Conservation (phyloP, 2,888 invertebrate genomes). For the Campaea margaritaria region DNA sequence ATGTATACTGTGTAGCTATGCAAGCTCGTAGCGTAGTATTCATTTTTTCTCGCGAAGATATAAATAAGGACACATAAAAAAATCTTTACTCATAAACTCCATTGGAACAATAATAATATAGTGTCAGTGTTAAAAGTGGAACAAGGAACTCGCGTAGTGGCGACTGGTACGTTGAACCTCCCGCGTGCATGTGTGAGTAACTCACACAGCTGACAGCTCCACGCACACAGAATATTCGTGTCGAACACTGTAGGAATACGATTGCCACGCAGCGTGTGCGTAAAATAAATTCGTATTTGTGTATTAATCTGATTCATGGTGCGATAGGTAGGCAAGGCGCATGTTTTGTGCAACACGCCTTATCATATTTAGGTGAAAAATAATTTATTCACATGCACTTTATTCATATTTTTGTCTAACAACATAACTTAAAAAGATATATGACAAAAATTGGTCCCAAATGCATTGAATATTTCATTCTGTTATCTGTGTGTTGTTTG, state of each 20-base stretch:
- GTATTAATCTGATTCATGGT: constrained; percentile 75
- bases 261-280: constrained; percentile 45
- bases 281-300: constrained; percentile 57
- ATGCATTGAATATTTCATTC: no score
- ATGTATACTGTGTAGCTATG: neutral
- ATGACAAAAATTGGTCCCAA: no score
- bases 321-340: constrained; percentile 58
- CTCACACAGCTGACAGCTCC: constrained; percentile 49
- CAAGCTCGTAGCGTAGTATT: no score
- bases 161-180: constrained; percentile 83
- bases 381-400: constrained; percentile 23
- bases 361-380: constrained; percentile 37
- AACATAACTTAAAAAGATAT: no score
- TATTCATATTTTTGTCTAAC: neutral
- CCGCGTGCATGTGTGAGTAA: constrained; percentile 58
- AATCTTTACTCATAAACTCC: constrained; percentile 71
- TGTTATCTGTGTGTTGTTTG: no score
- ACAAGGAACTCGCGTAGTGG: constrained; percentile 84
- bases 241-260: constrained; percentile 30
- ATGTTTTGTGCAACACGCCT: constrained; percentile 48
- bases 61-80: constrained; percentile 57
- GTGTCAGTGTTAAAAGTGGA: constrained; percentile 83
- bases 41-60: constrained; percentile 31
- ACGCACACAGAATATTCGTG: constrained; percentile 42
- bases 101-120: constrained; percentile 82